phyloP scores from a whole-genome alignment of 2,888 invertebrate species.

The Drosophila birchii region DNA sequence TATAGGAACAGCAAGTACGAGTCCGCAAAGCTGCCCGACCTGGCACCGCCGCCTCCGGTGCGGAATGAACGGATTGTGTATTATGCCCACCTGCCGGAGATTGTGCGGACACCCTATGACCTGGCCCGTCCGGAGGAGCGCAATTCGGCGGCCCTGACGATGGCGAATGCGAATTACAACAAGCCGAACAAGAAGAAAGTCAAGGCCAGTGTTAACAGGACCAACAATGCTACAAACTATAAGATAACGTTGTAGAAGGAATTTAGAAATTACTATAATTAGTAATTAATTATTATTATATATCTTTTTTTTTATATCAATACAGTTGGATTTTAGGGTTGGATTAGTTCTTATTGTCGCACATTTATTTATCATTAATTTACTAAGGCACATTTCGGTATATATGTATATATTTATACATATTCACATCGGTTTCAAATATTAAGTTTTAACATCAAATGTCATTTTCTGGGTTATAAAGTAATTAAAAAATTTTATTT shows the following conservation, averaged over 20 bases:
- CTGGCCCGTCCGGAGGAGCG: slow-evolving; percentile 41
- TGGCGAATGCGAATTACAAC: slow-evolving; percentile 33
- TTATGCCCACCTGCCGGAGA: slow-evolving; percentile 89
- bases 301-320: slow-evolving; percentile 1
- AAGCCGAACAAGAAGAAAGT: slow-evolving; percentile 64
- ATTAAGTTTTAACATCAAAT: not conserved
- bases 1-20: slow-evolving; percentile 59
- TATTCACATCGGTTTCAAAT: not conserved
- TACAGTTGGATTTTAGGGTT: slow-evolving; percentile 1
- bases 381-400: not conserved
- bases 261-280: not conserved
- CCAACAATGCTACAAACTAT: slow-evolving; percentile 58
- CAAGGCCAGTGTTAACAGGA: slow-evolving; percentile 30
- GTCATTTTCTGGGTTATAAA: not conserved
- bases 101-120: slow-evolving; percentile 86
- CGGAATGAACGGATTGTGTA: slow-evolving; percentile 87
- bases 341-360: not conserved
- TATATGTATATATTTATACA: not conserved
- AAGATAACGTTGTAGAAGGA: slow-evolving; percentile 33
- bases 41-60: slow-evolving; percentile 31
- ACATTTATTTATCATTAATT: not conserved
- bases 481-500: not conserved
- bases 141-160: slow-evolving; percentile 84
- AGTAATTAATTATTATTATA: not conserved
- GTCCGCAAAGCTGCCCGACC: slow-evolving; percentile 65